These are phyloP conservation scores for Stigmatopora argus DNA, from an alignment of 2,113 vertebrate genomes.

Conservation along the genomic window DNA sequence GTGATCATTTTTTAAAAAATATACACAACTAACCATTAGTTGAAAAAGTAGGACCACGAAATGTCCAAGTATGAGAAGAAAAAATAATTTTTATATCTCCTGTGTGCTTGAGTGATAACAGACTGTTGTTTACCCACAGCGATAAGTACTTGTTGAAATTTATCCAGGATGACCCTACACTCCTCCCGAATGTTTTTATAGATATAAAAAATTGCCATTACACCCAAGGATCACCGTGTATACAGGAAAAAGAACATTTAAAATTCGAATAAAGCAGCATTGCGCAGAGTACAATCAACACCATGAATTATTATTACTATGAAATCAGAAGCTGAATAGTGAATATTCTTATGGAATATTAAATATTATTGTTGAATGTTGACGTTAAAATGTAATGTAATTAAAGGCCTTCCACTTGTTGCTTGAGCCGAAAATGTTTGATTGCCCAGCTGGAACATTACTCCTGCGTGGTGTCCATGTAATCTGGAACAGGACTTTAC, in stretches of 20 bases:
- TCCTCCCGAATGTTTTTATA: neutral
- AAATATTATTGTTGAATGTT: too few species aligned
- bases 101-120: constrained; percentile 21
- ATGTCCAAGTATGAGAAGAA: neutral
- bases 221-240: neutral
- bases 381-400: neutral
- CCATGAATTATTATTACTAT: neutral
- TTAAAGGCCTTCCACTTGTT: constrained; percentile 14
- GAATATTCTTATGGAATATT: too few species aligned
- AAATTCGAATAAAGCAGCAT: neutral
- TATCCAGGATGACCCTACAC: neutral
- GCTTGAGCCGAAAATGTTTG: neutral
- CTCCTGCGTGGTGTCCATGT: neutral
- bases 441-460: neutral
- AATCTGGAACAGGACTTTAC: neutral
- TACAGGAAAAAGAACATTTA: neutral
- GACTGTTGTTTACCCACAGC: constrained; percentile 29
- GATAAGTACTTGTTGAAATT: constrained; percentile 38
- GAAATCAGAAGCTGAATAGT: neutral
- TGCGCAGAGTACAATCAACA: neutral
- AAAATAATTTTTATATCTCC: neutral
- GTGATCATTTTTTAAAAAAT: neutral
- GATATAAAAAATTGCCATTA: neutral
- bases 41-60: neutral
- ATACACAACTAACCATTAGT: neutral